Evolutionary conservation across 1,140 invertebrate species (phyloP).

Genomic region (Leptopilina clavipes): DNA sequence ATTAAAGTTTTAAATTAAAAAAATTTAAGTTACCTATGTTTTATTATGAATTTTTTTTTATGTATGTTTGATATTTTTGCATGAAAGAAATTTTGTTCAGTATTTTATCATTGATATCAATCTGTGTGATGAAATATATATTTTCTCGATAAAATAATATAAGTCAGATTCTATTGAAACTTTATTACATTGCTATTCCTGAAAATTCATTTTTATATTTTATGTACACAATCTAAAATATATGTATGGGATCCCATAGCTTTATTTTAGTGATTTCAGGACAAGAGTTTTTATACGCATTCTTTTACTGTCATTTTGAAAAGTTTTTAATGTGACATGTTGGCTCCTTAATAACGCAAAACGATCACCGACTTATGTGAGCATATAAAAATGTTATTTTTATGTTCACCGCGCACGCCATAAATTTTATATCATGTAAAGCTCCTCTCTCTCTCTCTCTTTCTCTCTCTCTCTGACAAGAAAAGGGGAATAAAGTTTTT

Average conservation of each 20-base stretch:
- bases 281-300: not conserved
- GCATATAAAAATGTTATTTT: slow-evolving; percentile 30
- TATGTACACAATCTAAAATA: not conserved
- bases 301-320: not conserved
- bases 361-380: slow-evolving; percentile 1
- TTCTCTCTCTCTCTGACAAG: not conserved
- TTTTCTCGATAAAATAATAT: too few relatives aligned
- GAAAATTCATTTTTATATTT: not conserved
- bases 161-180: not conserved
- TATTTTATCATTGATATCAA: too few relatives aligned
- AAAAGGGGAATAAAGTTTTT: not conserved
- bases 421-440: slow-evolving; percentile 6
- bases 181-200: not conserved
- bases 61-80: too few relatives aligned
- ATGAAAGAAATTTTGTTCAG: too few relatives aligned
- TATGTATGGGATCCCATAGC: too few relatives aligned
- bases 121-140: too few relatives aligned
- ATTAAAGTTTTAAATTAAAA: too few relatives aligned
- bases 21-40: too few relatives aligned
- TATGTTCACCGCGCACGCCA: slow-evolving; percentile 16
- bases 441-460: not conserved
- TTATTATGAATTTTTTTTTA: too few relatives aligned
- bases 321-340: slow-evolving; percentile 16
- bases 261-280: not conserved
- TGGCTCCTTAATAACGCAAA: slow-evolving; percentile 9